A percentile compares a stretch with the other conserved stretches of the same genome.
Conservation (phyloP, 2,888 invertebrate species). For the Netelia fuscicornis region DNA sequence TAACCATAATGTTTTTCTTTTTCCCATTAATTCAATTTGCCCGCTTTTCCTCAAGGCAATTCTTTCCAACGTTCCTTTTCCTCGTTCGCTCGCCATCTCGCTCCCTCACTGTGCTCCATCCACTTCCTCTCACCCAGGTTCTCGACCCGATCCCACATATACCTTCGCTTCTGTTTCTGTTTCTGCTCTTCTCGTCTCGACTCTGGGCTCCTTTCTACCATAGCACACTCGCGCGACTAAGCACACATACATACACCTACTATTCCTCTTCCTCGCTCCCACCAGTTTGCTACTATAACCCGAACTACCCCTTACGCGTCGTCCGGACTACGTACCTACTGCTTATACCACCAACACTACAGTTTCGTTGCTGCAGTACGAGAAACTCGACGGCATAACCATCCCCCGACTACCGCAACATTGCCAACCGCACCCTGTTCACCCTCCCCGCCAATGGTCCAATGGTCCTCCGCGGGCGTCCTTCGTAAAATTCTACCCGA, state of each 20-base stretch:
- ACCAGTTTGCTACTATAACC: conserved; percentile 10
- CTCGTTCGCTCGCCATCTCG: conserved; percentile 34
- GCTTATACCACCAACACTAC: conserved; percentile 49
- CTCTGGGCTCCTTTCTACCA: conserved; percentile 34
- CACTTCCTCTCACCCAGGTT: conserved; percentile 7
- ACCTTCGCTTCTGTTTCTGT: conserved; percentile 43
- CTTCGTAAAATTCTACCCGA: conserved; percentile 46
- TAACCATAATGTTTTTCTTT: conserved; percentile 67
- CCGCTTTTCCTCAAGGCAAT: conserved; percentile 72
- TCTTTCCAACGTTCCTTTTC: conserved; percentile 67
- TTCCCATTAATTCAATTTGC: conserved; percentile 80
- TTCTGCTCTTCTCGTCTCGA: conserved; percentile 44
- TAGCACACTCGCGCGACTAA: conserved; percentile 9
- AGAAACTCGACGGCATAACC: conserved; percentile 55
- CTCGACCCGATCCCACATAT: conserved; percentile 50
- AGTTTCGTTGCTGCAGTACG: conserved; percentile 20
- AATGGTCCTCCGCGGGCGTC: conserved; percentile 26
- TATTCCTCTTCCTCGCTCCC: too few species aligned
- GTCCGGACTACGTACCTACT: conserved; percentile 42
- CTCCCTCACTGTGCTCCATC: conserved; percentile 38
- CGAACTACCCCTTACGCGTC: conserved; percentile 40
- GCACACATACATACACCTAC: not conserved
- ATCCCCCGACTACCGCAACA: conserved; percentile 39
- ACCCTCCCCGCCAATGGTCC: conserved; percentile 36
- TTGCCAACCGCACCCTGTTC: conserved; percentile 45